Conservation (phyloP, 2,888 invertebrate genomes). For the Endotricha flammealis region DNA sequence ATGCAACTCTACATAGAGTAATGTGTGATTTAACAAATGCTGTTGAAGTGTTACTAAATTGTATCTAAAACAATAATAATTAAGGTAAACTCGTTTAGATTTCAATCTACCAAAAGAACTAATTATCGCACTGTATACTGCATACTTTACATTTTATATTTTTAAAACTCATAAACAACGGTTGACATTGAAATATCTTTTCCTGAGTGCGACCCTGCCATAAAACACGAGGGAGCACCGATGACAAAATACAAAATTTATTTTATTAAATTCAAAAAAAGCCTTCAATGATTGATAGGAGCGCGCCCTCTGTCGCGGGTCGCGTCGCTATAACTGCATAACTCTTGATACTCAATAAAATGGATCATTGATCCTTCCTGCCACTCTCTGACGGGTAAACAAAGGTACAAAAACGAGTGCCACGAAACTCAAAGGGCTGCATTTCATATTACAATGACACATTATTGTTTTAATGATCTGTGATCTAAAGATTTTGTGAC, state of each 20-base stretch:
- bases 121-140: too few relatives aligned
- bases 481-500: too few relatives aligned
- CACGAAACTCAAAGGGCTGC: neutral
- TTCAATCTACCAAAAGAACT: too few relatives aligned
- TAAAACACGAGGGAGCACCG: slow-evolving; percentile 68
- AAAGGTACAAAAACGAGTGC: slow-evolving; percentile 1
- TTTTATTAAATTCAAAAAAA: slow-evolving; percentile 80
- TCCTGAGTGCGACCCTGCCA: slow-evolving; percentile 44
- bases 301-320: slow-evolving; percentile 47
- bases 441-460: too few relatives aligned
- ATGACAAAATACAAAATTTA: slow-evolving; percentile 80
- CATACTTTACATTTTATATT: too few relatives aligned
- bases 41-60: too few relatives aligned
- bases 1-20: too few relatives aligned
- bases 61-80: too few relatives aligned
- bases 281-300: slow-evolving; percentile 77
- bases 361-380: slow-evolving; percentile 54
- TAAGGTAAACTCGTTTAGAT: too few relatives aligned
- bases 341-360: slow-evolving; percentile 72
- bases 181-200: neutral
- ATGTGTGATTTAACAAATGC: too few relatives aligned
- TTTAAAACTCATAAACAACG: neutral
- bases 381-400: slow-evolving; percentile 20
- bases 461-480: too few relatives aligned
- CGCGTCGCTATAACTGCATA: slow-evolving; percentile 46